These are phyloP conservation scores for Tetrax tetrax DNA, from an alignment of 2,113 vertebrate species.

Conservation along the genomic window DNA sequence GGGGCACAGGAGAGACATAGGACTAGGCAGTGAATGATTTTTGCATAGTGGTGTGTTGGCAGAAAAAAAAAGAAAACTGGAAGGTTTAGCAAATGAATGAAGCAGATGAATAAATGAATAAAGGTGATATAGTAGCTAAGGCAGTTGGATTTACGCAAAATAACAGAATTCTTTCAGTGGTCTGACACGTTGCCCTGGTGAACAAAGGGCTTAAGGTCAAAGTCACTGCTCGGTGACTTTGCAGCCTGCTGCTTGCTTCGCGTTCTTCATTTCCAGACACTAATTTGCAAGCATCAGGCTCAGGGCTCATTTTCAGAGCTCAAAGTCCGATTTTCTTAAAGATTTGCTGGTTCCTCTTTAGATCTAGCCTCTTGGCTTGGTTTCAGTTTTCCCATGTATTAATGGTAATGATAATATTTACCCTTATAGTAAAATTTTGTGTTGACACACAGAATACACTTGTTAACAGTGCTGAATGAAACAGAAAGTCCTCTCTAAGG, in stretches of 20 bases:
- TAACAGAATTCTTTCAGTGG: not conserved
- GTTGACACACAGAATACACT: not conserved
- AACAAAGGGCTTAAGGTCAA: not conserved
- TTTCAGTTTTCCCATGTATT: not conserved
- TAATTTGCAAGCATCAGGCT: not conserved
- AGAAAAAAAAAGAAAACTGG: not conserved
- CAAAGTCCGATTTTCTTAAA: not conserved
- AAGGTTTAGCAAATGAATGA: not conserved
- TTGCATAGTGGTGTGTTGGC: not conserved
- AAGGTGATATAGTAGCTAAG: not conserved
- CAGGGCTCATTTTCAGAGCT: not conserved
- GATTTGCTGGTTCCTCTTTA: not conserved
- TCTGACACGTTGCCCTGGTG: not conserved
- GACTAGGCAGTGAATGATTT: not conserved
- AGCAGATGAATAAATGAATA: not conserved
- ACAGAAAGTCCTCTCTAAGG: not conserved
- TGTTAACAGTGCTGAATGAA: not conserved
- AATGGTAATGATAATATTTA: not conserved
- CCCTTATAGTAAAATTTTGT: not conserved
- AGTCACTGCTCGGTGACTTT: not conserved
- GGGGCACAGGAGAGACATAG: not conserved
- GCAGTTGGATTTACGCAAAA: not conserved
- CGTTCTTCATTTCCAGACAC: not conserved
- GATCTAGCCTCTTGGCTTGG: not conserved
- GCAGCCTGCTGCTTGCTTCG: not conserved